These are phyloP conservation scores for Gobius niger DNA, from an alignment of 2,113 vertebrate species.

Conservation along the genomic window DNA sequence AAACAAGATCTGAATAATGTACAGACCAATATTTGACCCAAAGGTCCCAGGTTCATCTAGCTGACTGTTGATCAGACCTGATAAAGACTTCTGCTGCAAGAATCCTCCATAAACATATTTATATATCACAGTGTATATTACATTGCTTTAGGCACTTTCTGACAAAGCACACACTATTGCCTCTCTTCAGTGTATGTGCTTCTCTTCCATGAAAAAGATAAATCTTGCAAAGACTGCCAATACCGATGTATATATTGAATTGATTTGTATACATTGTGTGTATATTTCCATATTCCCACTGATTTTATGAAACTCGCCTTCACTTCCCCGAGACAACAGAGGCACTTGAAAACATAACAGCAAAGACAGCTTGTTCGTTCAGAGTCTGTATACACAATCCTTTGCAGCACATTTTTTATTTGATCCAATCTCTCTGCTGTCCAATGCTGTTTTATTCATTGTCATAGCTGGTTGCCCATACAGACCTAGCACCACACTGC, in stretches of 20 bases:
- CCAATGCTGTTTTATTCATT: neutral
- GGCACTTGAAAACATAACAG: conserved; percentile 23
- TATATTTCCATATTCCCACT: neutral
- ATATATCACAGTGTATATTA: too few species aligned
- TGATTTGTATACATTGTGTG: neutral
- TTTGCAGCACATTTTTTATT: conserved; percentile 12
- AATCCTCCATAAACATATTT: too few species aligned
- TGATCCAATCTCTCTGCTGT: neutral
- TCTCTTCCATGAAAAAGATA: neutral
- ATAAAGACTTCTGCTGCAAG: too few species aligned
- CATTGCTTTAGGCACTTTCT: too few species aligned
- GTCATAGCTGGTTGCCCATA: neutral
- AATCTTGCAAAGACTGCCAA: neutral
- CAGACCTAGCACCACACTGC: neutral
- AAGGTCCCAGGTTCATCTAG: too few species aligned
- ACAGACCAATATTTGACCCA: too few species aligned
- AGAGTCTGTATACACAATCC: conserved; percentile 7
- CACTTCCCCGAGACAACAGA: conserved; percentile 14
- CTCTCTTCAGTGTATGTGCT: too few species aligned
- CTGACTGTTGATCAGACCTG: too few species aligned
- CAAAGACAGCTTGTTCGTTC: conserved; percentile 15
- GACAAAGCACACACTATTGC: too few species aligned
- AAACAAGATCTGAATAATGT: too few species aligned
- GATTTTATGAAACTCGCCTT: conserved; percentile 22
- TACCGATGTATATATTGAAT: neutral